These are phyloP conservation scores for Melanogrammus aeglefinus DNA, from an alignment of 2,797 vertebrate species.

Conservation along the genomic window DNA sequence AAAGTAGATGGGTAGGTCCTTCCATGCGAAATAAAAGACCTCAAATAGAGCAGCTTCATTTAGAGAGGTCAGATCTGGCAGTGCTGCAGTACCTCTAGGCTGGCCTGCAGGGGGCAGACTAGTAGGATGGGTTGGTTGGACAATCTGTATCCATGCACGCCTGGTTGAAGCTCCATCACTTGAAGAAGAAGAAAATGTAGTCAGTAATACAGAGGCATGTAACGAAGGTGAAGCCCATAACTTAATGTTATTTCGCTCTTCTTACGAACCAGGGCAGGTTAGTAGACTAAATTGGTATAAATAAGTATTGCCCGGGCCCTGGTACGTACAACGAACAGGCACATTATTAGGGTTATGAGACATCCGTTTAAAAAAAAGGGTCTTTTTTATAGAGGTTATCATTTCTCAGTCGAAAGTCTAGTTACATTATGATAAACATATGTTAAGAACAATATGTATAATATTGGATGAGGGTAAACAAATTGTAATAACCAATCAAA, in stretches of 20 bases:
- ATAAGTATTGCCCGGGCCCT: no score
- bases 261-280: no score
- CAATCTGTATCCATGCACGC: constrained; percentile 86
- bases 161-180: constrained; percentile 80
- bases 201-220: neutral
- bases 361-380: no score
- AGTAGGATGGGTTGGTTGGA: constrained; percentile 92
- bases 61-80: neutral
- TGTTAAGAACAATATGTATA: neutral
- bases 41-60: no score
- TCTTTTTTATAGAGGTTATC: no score
- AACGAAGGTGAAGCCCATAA: neutral
- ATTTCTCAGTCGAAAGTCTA: neutral
- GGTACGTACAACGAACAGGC: no score
- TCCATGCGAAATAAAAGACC: no score
- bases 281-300: no score
- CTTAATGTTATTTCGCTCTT: neutral
- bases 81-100: constrained; percentile 81
- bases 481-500: neutral
- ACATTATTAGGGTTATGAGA: no score
- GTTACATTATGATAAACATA: neutral
- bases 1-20: no score
- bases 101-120: constrained; percentile 89
- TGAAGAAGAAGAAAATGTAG: constrained; percentile 1
- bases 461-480: neutral